These are phyloP conservation scores for Sylvilagus bachmani DNA, from an alignment of 2,113 vertebrate species.

Conservation along the genomic window DNA sequence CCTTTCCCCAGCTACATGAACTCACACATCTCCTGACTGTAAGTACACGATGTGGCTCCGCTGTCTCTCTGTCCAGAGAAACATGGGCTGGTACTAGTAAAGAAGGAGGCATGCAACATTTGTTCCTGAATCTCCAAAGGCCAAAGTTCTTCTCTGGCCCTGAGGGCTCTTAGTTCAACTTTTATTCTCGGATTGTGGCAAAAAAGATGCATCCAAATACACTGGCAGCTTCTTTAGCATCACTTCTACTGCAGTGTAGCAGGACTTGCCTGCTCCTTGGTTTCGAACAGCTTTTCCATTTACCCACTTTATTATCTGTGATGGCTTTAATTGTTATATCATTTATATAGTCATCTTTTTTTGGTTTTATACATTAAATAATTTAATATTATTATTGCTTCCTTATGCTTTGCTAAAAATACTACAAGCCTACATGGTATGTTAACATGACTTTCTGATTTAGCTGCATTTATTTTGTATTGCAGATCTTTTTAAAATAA, in stretches of 20 bases:
- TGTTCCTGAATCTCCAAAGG: constrained; percentile 8
- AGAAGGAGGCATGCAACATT: not conserved
- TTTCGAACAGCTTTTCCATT: not conserved
- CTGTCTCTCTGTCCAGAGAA: not conserved
- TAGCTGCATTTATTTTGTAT: not conserved
- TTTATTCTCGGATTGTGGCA: not conserved
- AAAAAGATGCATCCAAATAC: not conserved
- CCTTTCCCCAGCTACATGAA: not conserved
- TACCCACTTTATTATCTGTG: not conserved
- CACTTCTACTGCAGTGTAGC: not conserved
- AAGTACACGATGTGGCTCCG: not conserved
- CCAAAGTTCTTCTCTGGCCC: not conserved
- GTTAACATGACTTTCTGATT: constrained; percentile 26
- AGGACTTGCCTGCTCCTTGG: not conserved
- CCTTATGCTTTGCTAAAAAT: not conserved
- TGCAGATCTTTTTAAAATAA: not conserved
- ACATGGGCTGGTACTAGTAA: not conserved
- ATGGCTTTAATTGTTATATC: not conserved
- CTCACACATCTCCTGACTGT: not conserved
- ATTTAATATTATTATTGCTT: not conserved
- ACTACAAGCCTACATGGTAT: not conserved
- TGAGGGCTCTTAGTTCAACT: not conserved
- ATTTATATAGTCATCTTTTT: not conserved
- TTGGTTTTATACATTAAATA: not conserved
- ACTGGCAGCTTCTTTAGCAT: not conserved